Evolutionary conservation across 2,888 invertebrate species (phyloP).

Genomic region (Elysia crispata): DNA sequence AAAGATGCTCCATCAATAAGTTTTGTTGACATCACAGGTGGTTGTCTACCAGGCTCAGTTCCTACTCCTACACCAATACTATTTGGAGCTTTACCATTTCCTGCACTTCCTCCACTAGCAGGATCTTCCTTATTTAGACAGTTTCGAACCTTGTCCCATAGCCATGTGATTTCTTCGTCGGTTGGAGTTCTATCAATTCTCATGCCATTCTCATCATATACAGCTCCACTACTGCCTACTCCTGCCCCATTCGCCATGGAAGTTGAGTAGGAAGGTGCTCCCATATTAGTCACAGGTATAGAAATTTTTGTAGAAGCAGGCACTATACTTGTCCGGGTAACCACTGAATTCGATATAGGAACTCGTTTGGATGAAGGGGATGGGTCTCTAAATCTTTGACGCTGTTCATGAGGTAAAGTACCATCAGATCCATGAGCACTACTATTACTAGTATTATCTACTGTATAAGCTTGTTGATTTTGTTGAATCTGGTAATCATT

Average conservation of each 20-base stretch:
- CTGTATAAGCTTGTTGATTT: not conserved
- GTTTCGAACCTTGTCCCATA: constrained; percentile 75
- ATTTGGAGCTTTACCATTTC: constrained; percentile 42
- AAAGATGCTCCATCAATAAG: constrained; percentile 70
- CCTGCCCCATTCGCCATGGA: constrained; percentile 30
- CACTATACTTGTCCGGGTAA: constrained; percentile 19
- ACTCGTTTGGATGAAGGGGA: constrained; percentile 28
- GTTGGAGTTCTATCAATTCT: constrained; percentile 75
- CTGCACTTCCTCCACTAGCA: constrained; percentile 11
- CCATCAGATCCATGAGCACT: too few relatives aligned
- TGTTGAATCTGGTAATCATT: not conserved
- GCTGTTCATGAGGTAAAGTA: not conserved
- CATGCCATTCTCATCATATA: constrained; percentile 68
- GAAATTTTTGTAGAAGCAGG: constrained; percentile 39
- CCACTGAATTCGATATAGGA: constrained; percentile 17
- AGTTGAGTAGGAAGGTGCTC: constrained; percentile 25
- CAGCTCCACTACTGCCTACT: constrained; percentile 51
- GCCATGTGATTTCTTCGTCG: constrained; percentile 76
- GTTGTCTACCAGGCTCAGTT: constrained; percentile 47
- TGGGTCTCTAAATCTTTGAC: not conserved
- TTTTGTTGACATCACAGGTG: constrained; percentile 65
- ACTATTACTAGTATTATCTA: not conserved
- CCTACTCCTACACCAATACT: constrained; percentile 36
- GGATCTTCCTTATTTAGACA: constrained; percentile 62
- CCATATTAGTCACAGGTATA: constrained; percentile 9